Conservation (phyloP, 2,888 invertebrate species). For the Mimumesa dahlbomi region DNA sequence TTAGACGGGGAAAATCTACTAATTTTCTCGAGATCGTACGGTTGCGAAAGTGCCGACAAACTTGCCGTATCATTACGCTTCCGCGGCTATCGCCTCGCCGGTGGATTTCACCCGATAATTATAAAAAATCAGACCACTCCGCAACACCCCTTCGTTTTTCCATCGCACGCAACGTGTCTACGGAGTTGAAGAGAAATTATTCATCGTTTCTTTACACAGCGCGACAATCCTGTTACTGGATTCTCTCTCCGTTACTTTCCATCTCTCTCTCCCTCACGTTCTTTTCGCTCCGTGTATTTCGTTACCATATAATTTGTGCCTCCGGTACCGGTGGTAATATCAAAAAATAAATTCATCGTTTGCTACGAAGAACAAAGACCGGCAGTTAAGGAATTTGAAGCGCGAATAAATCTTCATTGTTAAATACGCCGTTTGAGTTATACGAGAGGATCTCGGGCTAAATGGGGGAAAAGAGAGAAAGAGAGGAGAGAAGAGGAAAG, state of each 20-base stretch:
- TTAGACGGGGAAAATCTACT: constrained; percentile 21
- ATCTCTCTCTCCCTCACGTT: not conserved
- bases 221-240: too few relatives aligned
- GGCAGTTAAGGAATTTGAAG: not conserved
- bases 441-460: constrained; percentile 2
- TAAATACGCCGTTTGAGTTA: constrained; percentile 4
- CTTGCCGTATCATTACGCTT: constrained; percentile 13
- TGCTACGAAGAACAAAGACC: constrained; percentile 3
- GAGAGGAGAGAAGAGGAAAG: not conserved
- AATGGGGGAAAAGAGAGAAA: not conserved
- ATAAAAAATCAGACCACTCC: constrained; percentile 13
- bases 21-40: constrained; percentile 16
- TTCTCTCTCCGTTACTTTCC: not conserved
- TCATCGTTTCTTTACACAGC: too few relatives aligned
- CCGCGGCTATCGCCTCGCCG: not conserved
- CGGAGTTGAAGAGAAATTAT: constrained; percentile 4
- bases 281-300: not conserved
- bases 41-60: not conserved
- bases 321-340: not conserved
- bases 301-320: too few relatives aligned
- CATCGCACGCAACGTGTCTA: not conserved
- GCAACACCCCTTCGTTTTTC: constrained; percentile 4
- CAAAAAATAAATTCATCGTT: not conserved
- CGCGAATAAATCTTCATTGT: constrained; percentile 8
- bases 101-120: constrained; percentile 1